Conservation (phyloP, 2,113 vertebrate genomes). For the Emydocephalus ijimae region DNA sequence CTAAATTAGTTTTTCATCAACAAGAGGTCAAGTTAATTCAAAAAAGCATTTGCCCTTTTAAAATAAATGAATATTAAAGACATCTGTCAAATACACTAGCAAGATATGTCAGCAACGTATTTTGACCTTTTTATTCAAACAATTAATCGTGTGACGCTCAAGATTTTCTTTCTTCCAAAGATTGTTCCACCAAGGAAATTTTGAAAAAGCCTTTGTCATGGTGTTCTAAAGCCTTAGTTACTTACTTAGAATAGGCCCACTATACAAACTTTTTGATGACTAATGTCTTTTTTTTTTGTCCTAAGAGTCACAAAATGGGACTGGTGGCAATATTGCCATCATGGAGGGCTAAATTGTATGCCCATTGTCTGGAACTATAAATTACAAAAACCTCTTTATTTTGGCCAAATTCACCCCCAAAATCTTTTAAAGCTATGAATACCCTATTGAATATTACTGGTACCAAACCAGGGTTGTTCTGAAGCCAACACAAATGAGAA, state of each 20-base stretch:
- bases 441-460: neutral
- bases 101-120: neutral
- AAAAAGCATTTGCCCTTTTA: neutral
- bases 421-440: neutral
- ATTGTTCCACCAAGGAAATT: neutral
- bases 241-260: neutral
- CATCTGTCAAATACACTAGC: neutral
- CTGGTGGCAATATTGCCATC: neutral
- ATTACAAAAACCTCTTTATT: neutral
- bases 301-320: neutral
- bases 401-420: neutral
- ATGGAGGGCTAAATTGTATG: neutral
- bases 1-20: neutral
- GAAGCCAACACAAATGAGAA: neutral
- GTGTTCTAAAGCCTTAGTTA: neutral
- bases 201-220: neutral
- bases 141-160: neutral
- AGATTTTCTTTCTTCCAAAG: neutral
- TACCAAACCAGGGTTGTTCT: neutral
- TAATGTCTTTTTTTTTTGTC: neutral
- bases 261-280: neutral
- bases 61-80: neutral
- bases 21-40: neutral
- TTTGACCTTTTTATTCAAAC: neutral
- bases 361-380: neutral